phyloP scores from a whole-genome alignment of 2,113 vertebrate genomes.

The Calonectris borealis region DNA sequence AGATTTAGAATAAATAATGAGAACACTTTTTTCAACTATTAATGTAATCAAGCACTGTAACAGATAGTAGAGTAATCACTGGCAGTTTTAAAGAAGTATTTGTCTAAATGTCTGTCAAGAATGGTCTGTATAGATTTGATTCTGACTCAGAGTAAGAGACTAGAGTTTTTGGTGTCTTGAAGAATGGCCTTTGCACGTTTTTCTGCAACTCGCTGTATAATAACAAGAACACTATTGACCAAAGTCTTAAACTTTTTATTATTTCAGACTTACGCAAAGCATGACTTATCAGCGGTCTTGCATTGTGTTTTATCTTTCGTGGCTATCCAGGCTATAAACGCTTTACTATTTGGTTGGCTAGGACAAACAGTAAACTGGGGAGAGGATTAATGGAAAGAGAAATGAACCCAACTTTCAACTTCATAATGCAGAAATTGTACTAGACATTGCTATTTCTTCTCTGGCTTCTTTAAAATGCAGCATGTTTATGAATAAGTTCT shows the following conservation, averaged over 20 bases:
- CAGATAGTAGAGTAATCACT: neutral
- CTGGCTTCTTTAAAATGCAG: neutral
- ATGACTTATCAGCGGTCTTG: neutral
- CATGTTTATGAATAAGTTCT: neutral
- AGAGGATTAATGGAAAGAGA: slow-evolving; percentile 38
- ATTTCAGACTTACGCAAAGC: neutral
- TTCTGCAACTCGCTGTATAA: neutral
- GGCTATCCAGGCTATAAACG: neutral
- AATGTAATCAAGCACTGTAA: neutral
- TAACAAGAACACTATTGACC: neutral
- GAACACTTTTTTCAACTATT: neutral
- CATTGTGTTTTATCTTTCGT: neutral
- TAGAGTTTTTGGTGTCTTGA: neutral
- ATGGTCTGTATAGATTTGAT: neutral
- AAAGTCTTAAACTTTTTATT: neutral
- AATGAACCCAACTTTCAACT: neutral
- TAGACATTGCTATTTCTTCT: neutral
- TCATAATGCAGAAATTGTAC: neutral
- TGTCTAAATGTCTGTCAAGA: neutral
- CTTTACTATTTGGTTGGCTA: neutral
- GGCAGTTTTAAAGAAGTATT: neutral
- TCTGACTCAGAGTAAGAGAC: neutral
- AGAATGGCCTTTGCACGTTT: neutral
- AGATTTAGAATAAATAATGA: neutral
- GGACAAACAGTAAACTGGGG: neutral